A percentile compares a stretch with the other conserved stretches of the same genome.
Evolutionary conservation across 2,888 invertebrate species (phyloP).

Genomic region (Chouioia cunea): DNA sequence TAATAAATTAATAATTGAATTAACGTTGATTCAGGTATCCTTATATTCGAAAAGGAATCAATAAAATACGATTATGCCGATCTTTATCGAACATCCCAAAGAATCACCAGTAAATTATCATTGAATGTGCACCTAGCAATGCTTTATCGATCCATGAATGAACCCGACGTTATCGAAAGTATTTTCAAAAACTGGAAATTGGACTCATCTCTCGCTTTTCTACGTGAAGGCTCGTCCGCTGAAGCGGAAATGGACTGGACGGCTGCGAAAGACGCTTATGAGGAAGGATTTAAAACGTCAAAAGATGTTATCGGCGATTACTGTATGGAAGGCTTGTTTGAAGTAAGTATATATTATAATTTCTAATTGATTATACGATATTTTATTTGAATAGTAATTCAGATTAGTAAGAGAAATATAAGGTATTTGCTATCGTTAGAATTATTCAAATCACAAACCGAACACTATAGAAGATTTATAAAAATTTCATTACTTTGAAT

Average conservation of each 20-base stretch:
- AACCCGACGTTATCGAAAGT: conserved; percentile 74
- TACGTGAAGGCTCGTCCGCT: conserved; percentile 59
- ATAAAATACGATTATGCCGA: not conserved
- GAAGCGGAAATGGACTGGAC: conserved; percentile 64
- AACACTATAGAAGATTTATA: too few relatives aligned
- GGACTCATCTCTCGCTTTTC: not conserved
- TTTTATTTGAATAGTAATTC: too few relatives aligned
- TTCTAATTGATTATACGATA: too few relatives aligned
- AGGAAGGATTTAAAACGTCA: conserved; percentile 50
- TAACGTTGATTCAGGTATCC: conserved; percentile 63
- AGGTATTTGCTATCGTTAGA: too few relatives aligned
- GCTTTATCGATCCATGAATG: conserved; percentile 75
- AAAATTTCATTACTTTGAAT: too few relatives aligned
- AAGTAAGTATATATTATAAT: conserved; percentile 11
- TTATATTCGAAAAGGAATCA: conserved; percentile 72
- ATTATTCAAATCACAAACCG: too few relatives aligned
- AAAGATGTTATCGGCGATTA: conserved; percentile 62
- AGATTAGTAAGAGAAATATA: too few relatives aligned
- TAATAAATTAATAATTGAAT: conserved; percentile 10
- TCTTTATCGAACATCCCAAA: not conserved
- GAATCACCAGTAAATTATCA: conserved; percentile 40
- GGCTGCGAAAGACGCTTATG: conserved; percentile 55
- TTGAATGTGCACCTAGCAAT: conserved; percentile 71
- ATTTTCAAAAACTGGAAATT: conserved; percentile 68
- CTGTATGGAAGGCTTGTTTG: conserved; percentile 60